A percentile compares a stretch with the other conserved stretches of the same genome.
phyloP scores from a whole-genome alignment of 2,797 vertebrate species.

The Sylvilagus floridanus region DNA sequence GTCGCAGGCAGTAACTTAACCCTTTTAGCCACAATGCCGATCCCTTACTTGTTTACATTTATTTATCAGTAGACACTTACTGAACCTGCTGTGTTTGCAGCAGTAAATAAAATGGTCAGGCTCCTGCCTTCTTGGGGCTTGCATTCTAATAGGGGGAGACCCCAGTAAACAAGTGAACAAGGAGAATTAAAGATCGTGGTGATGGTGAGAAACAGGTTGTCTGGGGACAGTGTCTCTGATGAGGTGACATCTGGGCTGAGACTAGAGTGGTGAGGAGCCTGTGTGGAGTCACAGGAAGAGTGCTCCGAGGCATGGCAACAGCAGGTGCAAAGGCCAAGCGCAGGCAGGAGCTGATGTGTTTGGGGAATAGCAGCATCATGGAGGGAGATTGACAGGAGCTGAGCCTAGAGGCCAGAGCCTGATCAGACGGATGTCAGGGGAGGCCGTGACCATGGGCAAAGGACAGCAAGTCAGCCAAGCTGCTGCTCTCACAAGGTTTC shows the following conservation, averaged over 20 bases:
- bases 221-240: background rate
- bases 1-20: too few species aligned
- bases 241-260: background rate
- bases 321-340: background rate
- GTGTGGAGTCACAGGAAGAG: background rate
- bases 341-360: background rate
- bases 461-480: background rate
- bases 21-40: too few species aligned
- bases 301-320: background rate
- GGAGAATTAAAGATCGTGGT: background rate
- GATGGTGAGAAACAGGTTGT: background rate
- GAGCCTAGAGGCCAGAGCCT: too few species aligned
- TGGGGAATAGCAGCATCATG: rapidly evolving
- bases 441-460: too few species aligned
- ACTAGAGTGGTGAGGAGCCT: background rate
- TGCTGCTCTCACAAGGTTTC: background rate
- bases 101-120: background rate
- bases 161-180: background rate
- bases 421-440: background rate
- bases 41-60: background rate
- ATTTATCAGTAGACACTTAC: background rate
- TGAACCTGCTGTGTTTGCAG: background rate
- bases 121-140: background rate
- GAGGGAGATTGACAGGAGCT: background rate
- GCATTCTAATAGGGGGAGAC: background rate